These are phyloP conservation scores for Sebastes glaucus DNA, from an alignment of 2,797 vertebrate species.

Conservation along the genomic window DNA sequence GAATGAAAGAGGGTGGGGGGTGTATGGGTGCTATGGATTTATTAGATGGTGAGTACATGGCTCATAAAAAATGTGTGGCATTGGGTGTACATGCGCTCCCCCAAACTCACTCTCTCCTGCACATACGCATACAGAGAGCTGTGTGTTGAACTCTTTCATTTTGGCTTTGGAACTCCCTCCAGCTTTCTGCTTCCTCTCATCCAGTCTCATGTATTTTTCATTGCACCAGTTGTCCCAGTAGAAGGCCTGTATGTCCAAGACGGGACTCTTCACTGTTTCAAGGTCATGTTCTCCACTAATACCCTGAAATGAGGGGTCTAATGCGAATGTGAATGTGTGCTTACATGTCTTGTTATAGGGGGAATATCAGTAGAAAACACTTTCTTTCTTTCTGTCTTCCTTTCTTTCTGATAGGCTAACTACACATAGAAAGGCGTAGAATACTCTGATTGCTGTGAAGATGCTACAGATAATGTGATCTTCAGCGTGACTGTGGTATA, in stretches of 20 bases:
- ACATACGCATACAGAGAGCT: not conserved
- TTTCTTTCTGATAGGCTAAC: not conserved
- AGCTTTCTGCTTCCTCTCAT: conserved; percentile 30
- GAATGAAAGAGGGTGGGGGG: not conserved
- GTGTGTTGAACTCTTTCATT: conserved; percentile 25
- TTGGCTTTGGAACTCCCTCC: conserved; percentile 22
- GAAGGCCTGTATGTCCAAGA: conserved; percentile 19
- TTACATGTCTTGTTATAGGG: not conserved
- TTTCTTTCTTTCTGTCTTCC: conserved; percentile 9
- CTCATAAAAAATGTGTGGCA: conserved; percentile 59
- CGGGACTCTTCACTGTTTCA: conserved; percentile 19
- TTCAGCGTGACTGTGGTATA: conserved; percentile 18
- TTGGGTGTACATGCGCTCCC: not conserved
- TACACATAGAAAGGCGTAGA: too few species aligned
- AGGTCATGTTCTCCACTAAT: conserved; percentile 42
- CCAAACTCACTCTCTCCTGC: not conserved
- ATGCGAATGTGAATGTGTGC: not conserved
- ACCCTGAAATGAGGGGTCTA: not conserved
- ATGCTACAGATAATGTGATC: not conserved
- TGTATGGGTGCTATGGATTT: conserved; percentile 4
- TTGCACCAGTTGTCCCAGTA: conserved; percentile 35
- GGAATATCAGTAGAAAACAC: not conserved
- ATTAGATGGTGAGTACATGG: conserved; percentile 32
- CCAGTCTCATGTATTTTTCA: conserved; percentile 68
- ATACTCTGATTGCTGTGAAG: not conserved